Evolutionary conservation across 53 echinoderm and acorn worm genomes (phyloP).

Genomic region (Apostichopus leukothele): DNA sequence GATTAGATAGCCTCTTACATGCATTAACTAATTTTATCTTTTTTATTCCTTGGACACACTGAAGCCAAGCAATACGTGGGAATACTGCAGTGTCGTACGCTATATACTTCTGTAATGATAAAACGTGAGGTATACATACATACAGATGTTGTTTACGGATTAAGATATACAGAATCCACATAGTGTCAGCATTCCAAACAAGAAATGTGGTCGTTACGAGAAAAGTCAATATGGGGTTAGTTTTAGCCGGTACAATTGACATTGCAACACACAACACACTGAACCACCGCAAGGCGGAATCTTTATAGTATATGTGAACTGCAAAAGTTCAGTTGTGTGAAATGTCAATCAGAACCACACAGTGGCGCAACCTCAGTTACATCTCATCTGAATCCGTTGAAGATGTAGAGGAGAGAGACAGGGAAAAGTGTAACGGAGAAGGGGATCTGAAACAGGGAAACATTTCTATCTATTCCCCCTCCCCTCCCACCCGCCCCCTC

Average conservation of each 20-base stretch:
- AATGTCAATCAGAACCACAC: too few relatives aligned
- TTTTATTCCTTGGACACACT: slow-evolving; percentile 24
- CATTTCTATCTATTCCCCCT: too few relatives aligned
- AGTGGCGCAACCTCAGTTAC: too few relatives aligned
- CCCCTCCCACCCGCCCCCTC: too few relatives aligned
- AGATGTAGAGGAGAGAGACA: too few relatives aligned
- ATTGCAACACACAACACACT: neutral
- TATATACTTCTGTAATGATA: neutral
- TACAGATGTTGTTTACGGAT: slow-evolving; percentile 9
- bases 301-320: too few relatives aligned
- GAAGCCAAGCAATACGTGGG: slow-evolving; percentile 11
- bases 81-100: neutral
- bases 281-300: too few relatives aligned
- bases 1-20: slow-evolving; percentile 22
- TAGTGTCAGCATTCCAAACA: slow-evolving; percentile 17
- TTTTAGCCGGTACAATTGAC: neutral
- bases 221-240: slow-evolving; percentile 12
- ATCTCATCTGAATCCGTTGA: too few relatives aligned
- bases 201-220: slow-evolving; percentile 15
- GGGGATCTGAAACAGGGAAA: too few relatives aligned
- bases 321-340: too few relatives aligned
- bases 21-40: slow-evolving; percentile 29
- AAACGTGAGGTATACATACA: neutral
- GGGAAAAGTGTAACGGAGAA: too few relatives aligned
- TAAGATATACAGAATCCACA: slow-evolving; percentile 15